Base-by-base conservation (phyloP, 2,797 vertebrate genomes). In the Chromis chromis region DNA sequence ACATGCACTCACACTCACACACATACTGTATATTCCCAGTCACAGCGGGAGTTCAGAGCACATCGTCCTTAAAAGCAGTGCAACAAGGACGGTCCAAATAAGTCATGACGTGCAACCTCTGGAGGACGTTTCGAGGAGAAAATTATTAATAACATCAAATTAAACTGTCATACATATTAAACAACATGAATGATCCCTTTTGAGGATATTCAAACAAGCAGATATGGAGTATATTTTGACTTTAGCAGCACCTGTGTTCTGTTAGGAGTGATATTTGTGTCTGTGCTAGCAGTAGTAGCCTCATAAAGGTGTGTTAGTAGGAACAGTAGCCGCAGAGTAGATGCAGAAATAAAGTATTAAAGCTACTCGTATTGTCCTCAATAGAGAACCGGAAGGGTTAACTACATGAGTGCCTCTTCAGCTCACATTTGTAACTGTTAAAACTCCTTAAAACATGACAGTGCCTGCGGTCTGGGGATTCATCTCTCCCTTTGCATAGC, bases 401-500 rank as follows among this genome's bases (percentile, higher is more conserved):
- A 60, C 17, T 69, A 54, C 65, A 61, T 2, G 11, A 72, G 59
- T 64, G 68, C 33, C 65, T 84, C 50, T n/a, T 58, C 39, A 50
- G 36, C 58, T 57, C 72, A 31, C 49, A 19, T 3, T 54, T 80
- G 79, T 73, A 81, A 76, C 59, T 68, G 82, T 86, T 87, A 62
- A 81, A 90, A 78, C 69, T 65, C 71, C 61, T 74, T 27, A 64
- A 80, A 86, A 91, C 89, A 88, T 83, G 91, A 91, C 44, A 11
- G 76, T 72, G 90, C 92, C 84, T 91, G 92, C 61, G 70, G 76
- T 55, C 31, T 1, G 54, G 61, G 70, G 62, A 67, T 60, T 81
- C 82, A 63, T 79, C 81, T 69, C 79, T 84, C 42, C 69, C 70
- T n/a, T 61, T 73, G 75, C 93, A 93, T 93, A 94, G 85, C 86